Evolutionary conservation across 2,888 invertebrate genomes (phyloP).

Genomic region (Torymus texanus): DNA sequence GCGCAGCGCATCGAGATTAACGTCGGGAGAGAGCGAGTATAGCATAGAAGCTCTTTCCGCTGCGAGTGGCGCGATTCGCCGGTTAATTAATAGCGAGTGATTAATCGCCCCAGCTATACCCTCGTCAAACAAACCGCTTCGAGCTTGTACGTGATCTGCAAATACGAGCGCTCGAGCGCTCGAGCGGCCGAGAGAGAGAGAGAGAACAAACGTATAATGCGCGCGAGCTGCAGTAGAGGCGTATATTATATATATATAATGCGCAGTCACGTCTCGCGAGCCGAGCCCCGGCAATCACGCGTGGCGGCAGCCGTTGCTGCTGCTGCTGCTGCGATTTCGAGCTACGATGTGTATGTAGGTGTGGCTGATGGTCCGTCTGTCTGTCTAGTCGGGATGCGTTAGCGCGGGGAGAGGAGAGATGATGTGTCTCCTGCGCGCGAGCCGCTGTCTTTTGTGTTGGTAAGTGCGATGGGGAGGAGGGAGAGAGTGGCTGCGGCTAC

Average conservation of each 20-base stretch:
- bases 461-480: too few relatives aligned
- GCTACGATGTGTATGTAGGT: too few relatives aligned
- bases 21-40: slow-evolving; percentile 23
- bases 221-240: not conserved
- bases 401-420: too few relatives aligned
- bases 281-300: slow-evolving; percentile 1
- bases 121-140: slow-evolving; percentile 71
- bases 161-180: slow-evolving; percentile 60
- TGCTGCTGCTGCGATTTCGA: too few relatives aligned
- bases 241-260: slow-evolving; percentile 44
- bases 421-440: too few relatives aligned
- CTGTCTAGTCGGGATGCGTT: too few relatives aligned
- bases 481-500: too few relatives aligned
- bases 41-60: too few relatives aligned
- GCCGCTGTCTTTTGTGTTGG: too few relatives aligned
- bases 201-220: slow-evolving; percentile 33
- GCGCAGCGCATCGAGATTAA: not conserved
- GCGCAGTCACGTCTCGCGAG: slow-evolving; percentile 31
- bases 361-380: too few relatives aligned
- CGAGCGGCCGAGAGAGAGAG: not conserved
- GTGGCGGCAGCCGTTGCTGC: not conserved
- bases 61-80: slow-evolving; percentile 49
- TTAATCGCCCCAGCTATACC: slow-evolving; percentile 69
- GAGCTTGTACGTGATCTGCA: slow-evolving; percentile 68
- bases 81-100: slow-evolving; percentile 72